These are phyloP conservation scores for Drymodes brunneopygia DNA, from an alignment of 2,113 vertebrate genomes.

Conservation along the genomic window DNA sequence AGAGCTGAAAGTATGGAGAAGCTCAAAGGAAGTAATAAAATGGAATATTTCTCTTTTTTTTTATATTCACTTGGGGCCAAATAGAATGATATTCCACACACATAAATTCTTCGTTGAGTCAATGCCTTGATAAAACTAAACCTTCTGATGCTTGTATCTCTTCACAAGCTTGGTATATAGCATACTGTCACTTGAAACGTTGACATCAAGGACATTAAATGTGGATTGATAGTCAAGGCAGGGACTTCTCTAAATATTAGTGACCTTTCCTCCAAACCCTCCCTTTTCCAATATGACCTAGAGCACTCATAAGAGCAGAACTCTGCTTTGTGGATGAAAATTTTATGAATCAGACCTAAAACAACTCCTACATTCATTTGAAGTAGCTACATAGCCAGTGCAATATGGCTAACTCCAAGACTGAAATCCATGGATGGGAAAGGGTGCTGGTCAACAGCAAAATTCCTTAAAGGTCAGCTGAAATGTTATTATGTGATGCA, in stretches of 20 bases:
- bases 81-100: background rate
- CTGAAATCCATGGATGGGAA: background rate
- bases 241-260: background rate
- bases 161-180: background rate
- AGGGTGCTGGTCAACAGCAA: background rate
- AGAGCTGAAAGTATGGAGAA: background rate
- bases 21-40: background rate
- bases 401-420: background rate
- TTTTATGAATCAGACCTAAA: background rate
- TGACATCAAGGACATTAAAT: background rate
- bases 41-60: background rate
- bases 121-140: slow-evolving; percentile 39
- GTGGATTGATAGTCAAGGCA: background rate
- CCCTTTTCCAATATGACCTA: background rate
- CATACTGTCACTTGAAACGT: background rate
- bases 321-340: background rate
- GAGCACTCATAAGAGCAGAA: background rate
- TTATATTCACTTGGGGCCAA: background rate
- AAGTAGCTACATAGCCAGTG: background rate
- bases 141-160: slow-evolving; percentile 26
- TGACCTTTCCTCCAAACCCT: background rate
- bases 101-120: background rate
- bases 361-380: background rate
- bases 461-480: background rate
- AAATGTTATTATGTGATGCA: background rate